These are phyloP conservation scores for Cottoperca gobio DNA, from an alignment of 2,797 vertebrate genomes.

Conservation along the genomic window DNA sequence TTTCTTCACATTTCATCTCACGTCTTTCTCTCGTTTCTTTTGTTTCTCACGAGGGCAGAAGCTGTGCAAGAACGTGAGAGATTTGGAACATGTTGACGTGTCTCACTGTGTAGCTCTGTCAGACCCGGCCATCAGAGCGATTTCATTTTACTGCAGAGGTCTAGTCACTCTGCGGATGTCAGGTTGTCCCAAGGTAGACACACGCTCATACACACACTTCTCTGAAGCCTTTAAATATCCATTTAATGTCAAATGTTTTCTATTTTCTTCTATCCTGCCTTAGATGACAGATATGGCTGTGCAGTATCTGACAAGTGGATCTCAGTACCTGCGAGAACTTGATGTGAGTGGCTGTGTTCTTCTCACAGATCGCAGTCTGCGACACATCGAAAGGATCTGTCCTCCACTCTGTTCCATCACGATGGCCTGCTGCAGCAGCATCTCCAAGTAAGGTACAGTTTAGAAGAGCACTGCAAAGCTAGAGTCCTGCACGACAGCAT, in stretches of 20 bases:
- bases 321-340: conserved; percentile 83
- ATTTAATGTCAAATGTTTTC: background rate
- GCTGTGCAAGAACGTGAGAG: conserved; percentile 79
- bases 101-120: conserved; percentile 84
- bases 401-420: conserved; percentile 82
- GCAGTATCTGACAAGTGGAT: conserved; percentile 82
- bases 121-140: conserved; percentile 78
- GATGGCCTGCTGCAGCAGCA: conserved; percentile 84
- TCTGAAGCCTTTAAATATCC: background rate
- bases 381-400: conserved; percentile 80
- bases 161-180: conserved; percentile 78
- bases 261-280: background rate
- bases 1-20: conserved; percentile 5
- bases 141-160: conserved; percentile 83
- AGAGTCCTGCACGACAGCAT: background rate
- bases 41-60: conserved; percentile 71
- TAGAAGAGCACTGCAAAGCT: background rate
- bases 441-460: conserved; percentile 83
- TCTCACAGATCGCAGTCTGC: conserved; percentile 82
- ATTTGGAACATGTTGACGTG: conserved; percentile 83
- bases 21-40: background rate
- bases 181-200: conserved; percentile 84
- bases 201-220: background rate
- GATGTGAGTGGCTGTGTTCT: conserved; percentile 86
- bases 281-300: conserved; percentile 87